Base-by-base conservation (phyloP, 2,797 vertebrate genomes). In the Knipowitschia caucasica region DNA sequence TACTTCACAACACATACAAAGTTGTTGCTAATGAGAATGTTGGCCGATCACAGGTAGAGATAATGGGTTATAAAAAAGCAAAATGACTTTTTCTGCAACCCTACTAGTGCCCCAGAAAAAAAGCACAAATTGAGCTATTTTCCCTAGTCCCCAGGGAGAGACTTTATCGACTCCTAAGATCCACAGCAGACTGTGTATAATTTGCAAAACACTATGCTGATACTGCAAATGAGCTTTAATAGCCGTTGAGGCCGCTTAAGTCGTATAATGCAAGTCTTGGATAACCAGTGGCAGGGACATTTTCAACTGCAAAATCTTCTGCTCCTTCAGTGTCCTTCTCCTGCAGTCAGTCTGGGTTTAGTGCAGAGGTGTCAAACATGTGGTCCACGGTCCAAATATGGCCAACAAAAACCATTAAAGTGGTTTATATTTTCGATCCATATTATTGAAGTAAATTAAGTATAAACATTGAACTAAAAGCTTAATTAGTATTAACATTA, bases 161-260 rank as follows among this genome's bases (percentile, higher is more conserved):
- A 39, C 62, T 69, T 89, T 90, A 91, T 92, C 89, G 12, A 69
- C 75, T 68, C 67, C 59, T 10, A 52, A 73, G 65, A 80, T 83
- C 84, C 80, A 85, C 71, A 73, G 72, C 33, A 85, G 81, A 86
- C 82, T 80, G 82, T 82, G 70, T 79, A 82, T 88, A 88, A 89
- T 89, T 91, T 85, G 77, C 79, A 81, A 87, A 87, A 87, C 69
- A 84, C 85, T 83, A 78, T 71, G 70, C 84, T 82, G 86, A 91
- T 91, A 88, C 83, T 79, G 84, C 72, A 90, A 91, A 90, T 91
- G 62, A 89, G 67, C 67, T 88, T 86, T 89, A 90, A 91, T 91
- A 84, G 87, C 83, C 64, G 81, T 73, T 69, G 81, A 82, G 84
- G 73, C 83, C 76, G 73, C 80, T 87, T 85, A 81, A 82, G 77